Evolutionary conservation across 2,888 invertebrate species (phyloP), one percentile per base, ranked within the genome.

Genomic region (Limnephilus lunatus): DNA sequence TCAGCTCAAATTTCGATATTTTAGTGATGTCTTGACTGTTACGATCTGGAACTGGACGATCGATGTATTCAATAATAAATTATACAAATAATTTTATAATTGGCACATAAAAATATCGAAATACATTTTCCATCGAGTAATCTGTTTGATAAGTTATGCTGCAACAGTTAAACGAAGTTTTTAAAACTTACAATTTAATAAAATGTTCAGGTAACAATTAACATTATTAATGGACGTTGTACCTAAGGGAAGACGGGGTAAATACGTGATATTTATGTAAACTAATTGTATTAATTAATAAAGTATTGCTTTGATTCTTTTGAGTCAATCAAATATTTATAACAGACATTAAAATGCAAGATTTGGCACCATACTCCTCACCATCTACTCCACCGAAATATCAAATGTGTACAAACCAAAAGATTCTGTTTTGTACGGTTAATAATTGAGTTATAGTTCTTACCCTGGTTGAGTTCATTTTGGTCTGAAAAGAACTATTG

Each of bases 301-400:
- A 85, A 85, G 39, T 85, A 85, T 85, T 85, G 85, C 85, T 85
- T 85, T 25, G 32, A 85, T 85, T 85, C 7, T 68, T 68, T 35
- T 85, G 9, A 32, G 85, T 35, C 39, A 85, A 85, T 35, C 35
- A 39, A 35, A 82, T 82, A 82, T 82, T 32, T 82, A 82, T 82
- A 82, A 82, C 32, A 25, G 25, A 32, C 25, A 39, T 86, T 48
- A 48, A 86, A 86, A 86, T 86, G 86, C 86, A 86, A 86, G 86
- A 86, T 86, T 86, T 86, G 86, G 86, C 86, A 86, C 86, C 86
- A 53, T 86, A n/a, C 39, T n/a, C n/a, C 83, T 30, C 32, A 85
- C 32, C 68, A 7, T 25, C n/a, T n/a, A n/a, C 68, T 68, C 68
- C 25, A 19, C 19, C 68, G 68, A 25, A 68, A 68, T 68, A 68